Evolutionary conservation across 2,113 vertebrate species (phyloP).

Genomic region (Neoarius graeffei): DNA sequence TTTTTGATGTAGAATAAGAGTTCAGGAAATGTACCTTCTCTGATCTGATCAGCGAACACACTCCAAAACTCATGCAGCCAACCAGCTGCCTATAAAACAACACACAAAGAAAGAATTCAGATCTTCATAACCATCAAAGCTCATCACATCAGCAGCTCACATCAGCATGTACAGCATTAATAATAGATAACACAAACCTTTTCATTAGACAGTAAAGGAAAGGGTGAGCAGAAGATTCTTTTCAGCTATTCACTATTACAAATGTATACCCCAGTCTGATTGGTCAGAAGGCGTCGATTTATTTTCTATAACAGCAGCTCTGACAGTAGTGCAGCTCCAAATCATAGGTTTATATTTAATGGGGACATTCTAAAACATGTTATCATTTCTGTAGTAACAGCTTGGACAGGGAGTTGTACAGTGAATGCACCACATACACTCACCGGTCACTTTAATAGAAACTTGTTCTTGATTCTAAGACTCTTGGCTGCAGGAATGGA

Average conservation of each 20-base stretch:
- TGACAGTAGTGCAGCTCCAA: no score
- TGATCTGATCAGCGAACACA: slow-evolving; percentile 80
- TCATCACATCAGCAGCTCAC: not conserved
- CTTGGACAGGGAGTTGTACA: no score
- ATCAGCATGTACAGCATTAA: not conserved
- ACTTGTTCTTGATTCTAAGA: no score
- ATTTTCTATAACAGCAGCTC: no score
- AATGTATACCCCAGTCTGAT: not conserved
- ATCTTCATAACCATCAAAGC: not conserved
- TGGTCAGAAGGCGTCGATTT: no score
- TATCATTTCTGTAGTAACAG: no score
- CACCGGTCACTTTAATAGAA: no score
- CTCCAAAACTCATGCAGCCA: slow-evolving; percentile 90
- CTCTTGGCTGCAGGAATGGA: no score
- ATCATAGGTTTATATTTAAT: no score
- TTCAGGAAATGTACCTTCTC: slow-evolving; percentile 74
- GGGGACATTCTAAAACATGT: no score
- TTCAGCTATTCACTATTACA: not conserved
- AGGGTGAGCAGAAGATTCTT: not conserved
- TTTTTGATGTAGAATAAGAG: not conserved
- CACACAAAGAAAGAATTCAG: not conserved
- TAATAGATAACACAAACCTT: not conserved
- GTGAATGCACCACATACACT: no score
- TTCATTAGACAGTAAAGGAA: not conserved
- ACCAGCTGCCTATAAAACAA: slow-evolving; percentile 74